A percentile compares a stretch with the other conserved stretches of the same genome.
Conservation (phyloP, 2,113 vertebrate species). For the Oophaga pumilio region DNA sequence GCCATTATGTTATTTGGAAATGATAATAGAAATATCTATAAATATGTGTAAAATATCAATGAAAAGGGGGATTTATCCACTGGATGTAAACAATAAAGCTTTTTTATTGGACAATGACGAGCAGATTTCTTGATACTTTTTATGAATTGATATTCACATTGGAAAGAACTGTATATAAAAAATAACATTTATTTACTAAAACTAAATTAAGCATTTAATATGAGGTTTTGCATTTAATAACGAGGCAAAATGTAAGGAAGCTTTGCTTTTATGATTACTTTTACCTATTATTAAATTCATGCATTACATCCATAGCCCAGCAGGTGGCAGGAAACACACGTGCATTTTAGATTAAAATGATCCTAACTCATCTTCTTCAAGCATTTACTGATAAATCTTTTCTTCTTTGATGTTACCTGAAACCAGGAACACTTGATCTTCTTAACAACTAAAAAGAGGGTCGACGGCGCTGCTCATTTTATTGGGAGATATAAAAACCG, state of each 20-base stretch:
- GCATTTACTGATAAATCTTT: conserved; percentile 42
- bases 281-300: neutral
- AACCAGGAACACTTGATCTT: conserved; percentile 53
- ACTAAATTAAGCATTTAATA: too few species aligned
- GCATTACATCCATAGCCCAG: neutral
- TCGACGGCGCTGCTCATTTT: conserved; percentile 40
- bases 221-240: neutral
- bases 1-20: too few species aligned
- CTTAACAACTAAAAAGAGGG: conserved; percentile 48
- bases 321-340: conserved; percentile 31
- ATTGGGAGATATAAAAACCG: conserved; percentile 46
- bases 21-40: too few species aligned
- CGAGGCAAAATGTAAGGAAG: neutral
- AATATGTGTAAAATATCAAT: too few species aligned
- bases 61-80: too few species aligned
- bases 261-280: neutral
- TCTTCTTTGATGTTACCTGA: conserved; percentile 54
- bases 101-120: too few species aligned
- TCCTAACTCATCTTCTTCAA: conserved; percentile 16
- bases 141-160: too few species aligned
- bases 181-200: too few species aligned
- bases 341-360: neutral
- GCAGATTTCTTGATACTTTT: too few species aligned
- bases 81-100: too few species aligned
- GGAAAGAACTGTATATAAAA: too few species aligned